Percentiles rank a stretch among this genome's conserved stretches.
Evolutionary conservation across 2,888 invertebrate genomes (phyloP).

Genomic region (Philopedon plagiatum): DNA sequence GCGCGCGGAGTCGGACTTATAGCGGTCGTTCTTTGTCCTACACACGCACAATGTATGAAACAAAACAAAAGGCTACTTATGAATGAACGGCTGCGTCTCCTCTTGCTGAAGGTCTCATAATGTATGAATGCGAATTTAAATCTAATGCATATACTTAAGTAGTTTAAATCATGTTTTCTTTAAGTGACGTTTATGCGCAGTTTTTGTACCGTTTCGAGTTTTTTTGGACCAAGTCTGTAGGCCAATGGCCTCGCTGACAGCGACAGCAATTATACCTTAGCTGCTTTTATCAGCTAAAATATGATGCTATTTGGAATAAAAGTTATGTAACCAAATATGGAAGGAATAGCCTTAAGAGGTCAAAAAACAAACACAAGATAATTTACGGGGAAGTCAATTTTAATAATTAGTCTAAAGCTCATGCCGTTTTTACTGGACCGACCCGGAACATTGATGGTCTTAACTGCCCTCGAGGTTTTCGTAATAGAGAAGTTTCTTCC

Average conservation of each 20-base stretch:
- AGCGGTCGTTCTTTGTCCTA: no score
- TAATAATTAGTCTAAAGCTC: constrained; percentile 3
- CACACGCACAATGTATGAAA: no score
- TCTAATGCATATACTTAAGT: no score
- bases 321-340: constrained; percentile 9
- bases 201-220: no score
- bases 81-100: no score
- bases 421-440: neutral
- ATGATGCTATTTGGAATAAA: neutral
- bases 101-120: no score
- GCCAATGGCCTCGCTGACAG: neutral
- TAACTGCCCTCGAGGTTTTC: neutral
- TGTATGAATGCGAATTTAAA: no score
- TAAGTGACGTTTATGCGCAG: no score
- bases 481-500: constrained; percentile 12
- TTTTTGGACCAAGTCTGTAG: neutral
- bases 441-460: constrained; percentile 12
- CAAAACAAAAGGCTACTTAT: no score
- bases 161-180: no score
- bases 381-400: constrained; percentile 13
- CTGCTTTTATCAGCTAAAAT: neutral
- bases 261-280: no score
- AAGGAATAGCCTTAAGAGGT: neutral
- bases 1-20: no score
- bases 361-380: constrained; percentile 5